phyloP scores from a whole-genome alignment of 2,113 vertebrate species.

The Suncus etruscus region DNA sequence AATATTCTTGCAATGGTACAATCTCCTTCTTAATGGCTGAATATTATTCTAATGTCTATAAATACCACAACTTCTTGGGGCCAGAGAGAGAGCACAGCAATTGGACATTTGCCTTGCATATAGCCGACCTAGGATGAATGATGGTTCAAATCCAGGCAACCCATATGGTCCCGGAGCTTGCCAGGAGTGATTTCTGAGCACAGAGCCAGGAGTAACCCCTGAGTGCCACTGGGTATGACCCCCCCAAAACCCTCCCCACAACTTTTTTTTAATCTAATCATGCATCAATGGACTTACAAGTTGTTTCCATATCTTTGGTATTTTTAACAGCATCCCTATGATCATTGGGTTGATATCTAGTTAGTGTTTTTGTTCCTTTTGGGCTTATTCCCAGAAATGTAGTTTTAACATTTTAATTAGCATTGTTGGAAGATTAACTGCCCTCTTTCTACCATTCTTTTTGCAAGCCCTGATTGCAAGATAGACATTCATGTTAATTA shows the following conservation, averaged over 20 bases:
- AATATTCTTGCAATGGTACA: background rate
- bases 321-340: background rate
- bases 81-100: too few relatives aligned
- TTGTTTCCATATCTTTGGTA: background rate
- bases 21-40: background rate
- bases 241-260: background rate
- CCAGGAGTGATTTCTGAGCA: too few relatives aligned
- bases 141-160: too few relatives aligned
- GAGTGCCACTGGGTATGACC: too few relatives aligned
- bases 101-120: too few relatives aligned
- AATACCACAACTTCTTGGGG: background rate
- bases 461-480: background rate
- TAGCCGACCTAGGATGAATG: too few relatives aligned
- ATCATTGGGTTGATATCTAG: background rate
- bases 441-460: background rate
- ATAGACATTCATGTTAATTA: background rate
- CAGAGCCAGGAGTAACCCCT: too few relatives aligned
- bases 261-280: background rate
- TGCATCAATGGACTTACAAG: background rate
- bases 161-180: too few relatives aligned
- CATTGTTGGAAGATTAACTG: constrained; percentile 26
- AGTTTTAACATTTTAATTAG: background rate
- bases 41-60: background rate
- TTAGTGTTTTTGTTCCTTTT: background rate
- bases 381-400: background rate